These are phyloP conservation scores for Arnoldichthys spilopterus DNA, from an alignment of 2,797 vertebrate genomes.

Conservation along the genomic window DNA sequence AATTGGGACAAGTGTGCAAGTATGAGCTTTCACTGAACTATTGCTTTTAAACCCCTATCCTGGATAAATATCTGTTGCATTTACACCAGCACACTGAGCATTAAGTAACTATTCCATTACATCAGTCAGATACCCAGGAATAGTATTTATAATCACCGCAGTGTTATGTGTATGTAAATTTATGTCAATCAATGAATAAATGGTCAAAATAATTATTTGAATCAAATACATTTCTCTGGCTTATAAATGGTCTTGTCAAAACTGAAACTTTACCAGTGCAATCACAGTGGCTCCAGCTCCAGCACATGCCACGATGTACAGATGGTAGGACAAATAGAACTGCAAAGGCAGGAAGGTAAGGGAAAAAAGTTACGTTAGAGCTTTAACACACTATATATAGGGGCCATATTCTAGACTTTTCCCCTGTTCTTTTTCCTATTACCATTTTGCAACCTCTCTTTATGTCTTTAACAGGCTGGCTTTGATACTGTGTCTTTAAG, in stretches of 20 bases:
- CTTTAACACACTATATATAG: neutral
- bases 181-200: neutral
- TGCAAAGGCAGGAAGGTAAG: slow-evolving; percentile 66
- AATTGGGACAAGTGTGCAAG: neutral
- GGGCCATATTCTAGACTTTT: too few species aligned
- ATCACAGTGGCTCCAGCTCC: slow-evolving; percentile 97
- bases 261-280: slow-evolving; percentile 87
- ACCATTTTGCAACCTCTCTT: too few species aligned
- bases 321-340: slow-evolving; percentile 98
- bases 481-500: too few species aligned
- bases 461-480: too few species aligned
- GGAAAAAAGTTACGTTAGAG: neutral
- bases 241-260: neutral
- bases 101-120: neutral
- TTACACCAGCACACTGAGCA: slow-evolving; percentile 1
- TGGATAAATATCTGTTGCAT: slow-evolving; percentile 8
- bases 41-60: neutral
- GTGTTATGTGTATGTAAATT: slow-evolving; percentile 14
- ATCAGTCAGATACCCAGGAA: neutral
- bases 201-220: neutral
- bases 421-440: too few species aligned
- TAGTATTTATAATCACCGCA: neutral
- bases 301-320: slow-evolving; percentile 96
- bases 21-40: neutral
- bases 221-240: neutral